Conservation (phyloP, 2,113 vertebrate species). For the Australoheros scitulus region DNA sequence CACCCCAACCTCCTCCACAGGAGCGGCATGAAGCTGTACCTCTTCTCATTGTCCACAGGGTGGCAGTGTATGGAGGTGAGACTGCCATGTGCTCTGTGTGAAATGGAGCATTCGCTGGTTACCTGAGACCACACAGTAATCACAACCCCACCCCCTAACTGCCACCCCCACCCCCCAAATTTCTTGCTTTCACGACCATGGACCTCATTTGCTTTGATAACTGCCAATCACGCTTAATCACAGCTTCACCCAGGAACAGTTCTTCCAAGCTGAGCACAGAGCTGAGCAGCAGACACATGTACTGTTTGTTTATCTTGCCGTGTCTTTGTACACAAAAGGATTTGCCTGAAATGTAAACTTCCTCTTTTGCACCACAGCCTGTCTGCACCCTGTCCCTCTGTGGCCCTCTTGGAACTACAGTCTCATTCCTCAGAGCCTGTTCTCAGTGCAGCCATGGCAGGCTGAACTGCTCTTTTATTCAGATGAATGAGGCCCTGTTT, state of each 20-base stretch:
- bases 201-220: neutral
- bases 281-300: slow-evolving; percentile 42
- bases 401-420: slow-evolving; percentile 54
- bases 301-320: slow-evolving; percentile 65
- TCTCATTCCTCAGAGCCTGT: slow-evolving; percentile 64
- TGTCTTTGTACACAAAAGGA: slow-evolving; percentile 69
- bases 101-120: slow-evolving; percentile 58
- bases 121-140: slow-evolving; percentile 68
- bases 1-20: neutral
- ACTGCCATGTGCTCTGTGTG: slow-evolving; percentile 62
- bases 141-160: slow-evolving; percentile 47
- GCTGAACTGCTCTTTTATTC: slow-evolving; percentile 72
- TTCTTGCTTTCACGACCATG: slow-evolving; percentile 18
- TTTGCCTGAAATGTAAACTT: slow-evolving; percentile 75
- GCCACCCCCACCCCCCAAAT: slow-evolving; percentile 40
- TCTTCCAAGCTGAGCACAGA: slow-evolving; percentile 42
- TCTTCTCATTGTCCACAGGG: slow-evolving; percentile 70
- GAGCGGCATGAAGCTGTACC: slow-evolving; percentile 50
- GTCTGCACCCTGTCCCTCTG: slow-evolving; percentile 30
- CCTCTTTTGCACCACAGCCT: slow-evolving; percentile 61
- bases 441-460: slow-evolving; percentile 42
- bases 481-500: slow-evolving; percentile 74
- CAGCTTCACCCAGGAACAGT: slow-evolving; percentile 15
- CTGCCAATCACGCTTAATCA: slow-evolving; percentile 36
- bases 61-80: slow-evolving; percentile 75